Evolutionary conservation across 2,113 vertebrate species (phyloP), one percentile per base, ranked within the genome.

Genomic region (Urocynchramus pylzowi): DNA sequence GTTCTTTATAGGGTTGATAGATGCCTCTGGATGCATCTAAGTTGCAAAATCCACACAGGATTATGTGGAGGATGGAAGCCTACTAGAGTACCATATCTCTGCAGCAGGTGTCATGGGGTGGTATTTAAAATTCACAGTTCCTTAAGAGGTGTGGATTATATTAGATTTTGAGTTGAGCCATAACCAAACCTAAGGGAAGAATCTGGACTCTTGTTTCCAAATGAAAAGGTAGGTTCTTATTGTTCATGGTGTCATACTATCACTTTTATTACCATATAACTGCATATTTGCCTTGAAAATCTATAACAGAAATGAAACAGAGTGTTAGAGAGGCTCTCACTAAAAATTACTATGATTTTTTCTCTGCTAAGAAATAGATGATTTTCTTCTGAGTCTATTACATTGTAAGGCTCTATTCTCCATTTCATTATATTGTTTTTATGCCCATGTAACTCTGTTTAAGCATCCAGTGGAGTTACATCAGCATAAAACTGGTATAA

Each of bases 381-480:
- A 79, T 96, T 96, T 91, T 90, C 80, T 86, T 89, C 65, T 49
- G 39, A 75, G 82, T 77, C 82, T 95, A 64, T 94, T 96, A 63
- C 11, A 3, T 84, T 92, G 52, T 81, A 90, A 91, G 77, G 56
- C 64, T 90, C 92, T 44, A 91, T 90, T 92, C 95, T 70, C 67
- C 87, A 70, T 93, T 96, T 94, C 93, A 94, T 96, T 95, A 80
- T 91, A 67, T 91, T 93, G 87, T 22, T 96, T 96, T 95, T 94
- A 96, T 95, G 92, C 80, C 52, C 8, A 2, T 82, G 69, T 95
- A 94, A 84, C 76, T 92, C 92, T 90, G 16, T 82, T 96, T 95
- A 87, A 96, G 94, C 64, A 92, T 90, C 88, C 88, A 89, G 47
- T 75, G 49, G 87, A 88, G 71, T 92, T 93, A 84, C 64, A 64